Evolutionary conservation across 2,888 invertebrate species (phyloP), one percentile per base, ranked within the genome.

Genomic region (Malacosoma neustria): DNA sequence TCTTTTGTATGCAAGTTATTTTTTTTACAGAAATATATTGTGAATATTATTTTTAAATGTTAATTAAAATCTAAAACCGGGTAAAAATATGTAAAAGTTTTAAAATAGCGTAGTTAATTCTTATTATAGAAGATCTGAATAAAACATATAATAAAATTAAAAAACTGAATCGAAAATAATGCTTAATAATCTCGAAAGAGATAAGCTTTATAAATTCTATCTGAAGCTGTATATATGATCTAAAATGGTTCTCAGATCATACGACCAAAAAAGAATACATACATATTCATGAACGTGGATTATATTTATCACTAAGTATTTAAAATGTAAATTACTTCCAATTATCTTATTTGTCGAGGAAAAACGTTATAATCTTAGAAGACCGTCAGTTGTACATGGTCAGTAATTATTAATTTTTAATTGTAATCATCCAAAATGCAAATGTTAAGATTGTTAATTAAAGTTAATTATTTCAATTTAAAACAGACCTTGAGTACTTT

Each of bases 301-400:
- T 22, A 22, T 22, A 22, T 22, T 22, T 7, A 22, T 22, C 22
- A 9, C 9, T 39, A 29, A 36, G 39, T 39, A 37, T 39, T 37
- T 34, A 45, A 45, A 46, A 56, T 46, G 35, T 37, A 48, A 53
- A 48, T 54, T 39, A 36, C 38, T 47, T 37, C 40, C 42, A 43
- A 46, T 43, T 65, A 55, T 61, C 58, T 59, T 64, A 49, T 60
- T 60, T 61, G 56, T 56, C 51, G 52, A 61, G 59, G 63, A 67
- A 59, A 58, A 61, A 58, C 60, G 65, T 60, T 62, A 61, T 64
- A 64, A n/a, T 22, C 22, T 22, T 9, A 22, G 22, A 22, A 22
- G 50, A 55, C 54, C 56, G 22, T 22, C 22, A 22, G 22, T 22
- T 22, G 22, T 22, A 61, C 56, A 59, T 68, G 52, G 57, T 61